Base-by-base conservation (phyloP, 1,140 invertebrate genomes). In the Coelopa frigida region DNA sequence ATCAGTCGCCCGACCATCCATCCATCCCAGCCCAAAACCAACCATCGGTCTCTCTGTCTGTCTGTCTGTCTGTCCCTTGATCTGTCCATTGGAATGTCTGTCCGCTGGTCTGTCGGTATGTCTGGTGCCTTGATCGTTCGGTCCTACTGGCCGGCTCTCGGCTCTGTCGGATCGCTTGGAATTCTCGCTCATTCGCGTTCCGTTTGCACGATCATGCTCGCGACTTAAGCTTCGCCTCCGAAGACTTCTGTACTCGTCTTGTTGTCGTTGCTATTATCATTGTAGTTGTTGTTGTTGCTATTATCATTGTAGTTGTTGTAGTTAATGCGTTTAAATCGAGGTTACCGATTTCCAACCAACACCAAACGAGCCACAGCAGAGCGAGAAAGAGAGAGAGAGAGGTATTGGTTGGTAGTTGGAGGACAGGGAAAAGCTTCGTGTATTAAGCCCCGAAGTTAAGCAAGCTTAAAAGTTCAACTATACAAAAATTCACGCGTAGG, bases 311-410 rank as follows among this genome's bases (percentile, higher is more conserved):
- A 29, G 12, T 15, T 12, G 21, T 29, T 42, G 60, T 58, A 64
- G 61, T 63, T 63, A 63, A 63, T 63, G 61, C 60, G 60, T 63
- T 63, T 63, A 63, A 63, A 61, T 64, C 60, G 60, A 63, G 60
- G 60, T 63, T 63, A 63, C 60, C 54, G 58, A 37, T 46, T 46
- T 61, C 32, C 27, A n/a, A n/a, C n/a, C n/a, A n/a, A n/a, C n/a
- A n/a, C n/a, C n/a, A n/a, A n/a, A n/a, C n/a, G n/a, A n/a, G n/a
- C n/a, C n/a, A n/a, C n/a, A n/a, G n/a, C n/a, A n/a, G n/a, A n/a
- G n/a, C n/a, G n/a, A n/a, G n/a, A n/a, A n/a, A n/a, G n/a, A n/a
- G n/a, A n/a, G n/a, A n/a, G n/a, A n/a, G n/a, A n/a, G n/a, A n/a
- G n/a, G n/a, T n/a, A n/a, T n/a, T n/a, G n/a, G n/a, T n/a, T n/a